These are phyloP conservation scores for Antedon bifida DNA, from an alignment of 35 echinoderm and acorn worm species.

Conservation along the genomic window DNA sequence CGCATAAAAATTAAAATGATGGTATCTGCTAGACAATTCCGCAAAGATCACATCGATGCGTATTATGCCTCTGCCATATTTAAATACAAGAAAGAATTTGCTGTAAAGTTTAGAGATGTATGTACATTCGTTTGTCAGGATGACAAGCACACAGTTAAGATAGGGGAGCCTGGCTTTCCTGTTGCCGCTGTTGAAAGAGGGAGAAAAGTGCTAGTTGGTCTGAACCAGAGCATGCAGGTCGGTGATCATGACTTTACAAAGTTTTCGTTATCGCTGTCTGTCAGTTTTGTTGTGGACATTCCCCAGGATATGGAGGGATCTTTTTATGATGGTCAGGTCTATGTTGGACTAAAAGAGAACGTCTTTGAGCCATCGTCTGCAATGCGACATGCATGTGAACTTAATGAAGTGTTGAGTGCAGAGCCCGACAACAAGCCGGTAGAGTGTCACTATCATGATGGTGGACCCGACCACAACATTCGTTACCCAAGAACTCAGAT, in stretches of 20 bases:
- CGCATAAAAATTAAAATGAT: slow-evolving; percentile 30
- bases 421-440: not conserved
- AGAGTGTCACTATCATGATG: slow-evolving; percentile 22
- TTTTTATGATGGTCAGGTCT: slow-evolving; percentile 14
- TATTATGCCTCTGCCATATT: slow-evolving; percentile 50
- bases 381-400: slow-evolving; percentile 11
- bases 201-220: slow-evolving; percentile 21
- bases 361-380: slow-evolving; percentile 41
- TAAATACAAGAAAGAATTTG: slow-evolving; percentile 35
- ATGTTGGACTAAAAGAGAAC: slow-evolving; percentile 22
- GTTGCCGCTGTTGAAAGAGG: slow-evolving; percentile 50
- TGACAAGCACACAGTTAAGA: slow-evolving; percentile 51
- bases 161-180: slow-evolving; percentile 36
- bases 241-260: slow-evolving; percentile 39
- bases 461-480: slow-evolving; percentile 26
- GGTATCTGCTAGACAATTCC: slow-evolving; percentile 15
- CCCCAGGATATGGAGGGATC: slow-evolving; percentile 8
- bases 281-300: slow-evolving; percentile 8
- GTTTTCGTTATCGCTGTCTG: slow-evolving; percentile 21
- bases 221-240: slow-evolving; percentile 6
- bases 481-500: slow-evolving; percentile 16
- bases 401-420: not conserved
- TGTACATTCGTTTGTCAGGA: slow-evolving; percentile 33
- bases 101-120: slow-evolving; percentile 15
- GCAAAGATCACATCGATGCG: slow-evolving; percentile 17